Evolutionary conservation across 2,888 invertebrate species (phyloP), one percentile per base, ranked within the genome.

Genomic region (Synanthedon tipuliformis): DNA sequence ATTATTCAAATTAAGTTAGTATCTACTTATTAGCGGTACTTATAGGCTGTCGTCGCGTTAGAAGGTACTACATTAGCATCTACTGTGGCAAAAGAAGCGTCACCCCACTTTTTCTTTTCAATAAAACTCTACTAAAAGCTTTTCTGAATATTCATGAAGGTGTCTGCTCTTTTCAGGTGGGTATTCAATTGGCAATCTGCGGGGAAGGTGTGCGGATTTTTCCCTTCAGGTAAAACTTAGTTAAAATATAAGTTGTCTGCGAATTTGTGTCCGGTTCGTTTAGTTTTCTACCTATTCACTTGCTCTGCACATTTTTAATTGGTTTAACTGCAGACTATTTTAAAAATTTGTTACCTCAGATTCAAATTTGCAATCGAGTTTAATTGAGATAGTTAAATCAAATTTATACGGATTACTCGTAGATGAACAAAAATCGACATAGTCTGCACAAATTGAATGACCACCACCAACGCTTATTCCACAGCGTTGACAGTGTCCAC

Each of bases 71-170:
- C 45, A 45, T 45, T 45, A 45, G 45, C 15, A 45, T 45, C 45
- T 15, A 45, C 45, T 15, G 45, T 13, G 45, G 7, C 45, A 13
- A 15, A 5, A 13, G 15, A 45, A 13, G 12, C 45, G 45, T 45
- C 45, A 13, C 49, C 62, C 65, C 60, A 61, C 63, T 62, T 62
- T 72, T 73, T 72, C 74, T 73, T 81, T 82, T 81, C 81, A 83
- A 83, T 84, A 81, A 84, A 79, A 73, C 80, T 74, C 64, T 59
- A 69, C 71, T 82, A 77, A 85, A 81, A 82, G 79, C 78, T 61
- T 77, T 71, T 68, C 71, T 67, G 84, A 85, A 85, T 87, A 87
- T 87, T 87, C 84, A 87, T 84, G 82, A 78, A 73, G 66, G 59
- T 71, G 74, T 79, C 78, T 79, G 69, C 79, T 79, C 78, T 76